Evolutionary conservation across 2,797 vertebrate species (phyloP).

Genomic region (Lates japonicus): DNA sequence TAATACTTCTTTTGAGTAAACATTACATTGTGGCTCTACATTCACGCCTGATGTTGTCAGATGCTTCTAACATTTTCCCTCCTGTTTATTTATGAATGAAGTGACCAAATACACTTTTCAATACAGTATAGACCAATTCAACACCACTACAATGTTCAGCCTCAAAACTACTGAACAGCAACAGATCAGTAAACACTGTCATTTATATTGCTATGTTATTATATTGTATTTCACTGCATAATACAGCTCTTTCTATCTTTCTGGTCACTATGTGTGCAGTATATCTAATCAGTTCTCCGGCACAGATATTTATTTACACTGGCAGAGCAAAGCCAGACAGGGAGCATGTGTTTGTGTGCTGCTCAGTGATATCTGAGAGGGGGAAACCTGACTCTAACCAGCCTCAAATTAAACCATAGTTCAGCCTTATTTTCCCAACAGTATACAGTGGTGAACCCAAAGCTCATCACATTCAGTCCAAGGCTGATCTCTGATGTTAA

Average conservation of each 20-base stretch:
- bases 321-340: constrained; percentile 27
- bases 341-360: constrained; percentile 21
- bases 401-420: constrained; percentile 39
- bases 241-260: background rate
- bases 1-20: constrained; percentile 1
- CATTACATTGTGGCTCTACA: background rate
- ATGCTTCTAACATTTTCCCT: background rate
- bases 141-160: background rate
- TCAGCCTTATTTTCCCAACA: constrained; percentile 51
- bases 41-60: no score
- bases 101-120: background rate
- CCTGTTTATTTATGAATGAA: background rate
- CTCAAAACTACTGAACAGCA: background rate
- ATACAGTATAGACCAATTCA: background rate
- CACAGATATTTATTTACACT: constrained; percentile 30
- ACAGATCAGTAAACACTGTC: constrained; percentile 3
- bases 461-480: constrained; percentile 31
- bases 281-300: background rate
- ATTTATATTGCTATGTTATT: background rate
- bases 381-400: constrained; percentile 41
- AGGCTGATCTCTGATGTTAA: constrained; percentile 36
- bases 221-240: background rate
- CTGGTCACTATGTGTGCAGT: no score
- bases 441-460: constrained; percentile 33
- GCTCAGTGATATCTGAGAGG: constrained; percentile 44